Evolutionary conservation across 2,888 invertebrate genomes (phyloP).

Genomic region (Thera obeliscata): DNA sequence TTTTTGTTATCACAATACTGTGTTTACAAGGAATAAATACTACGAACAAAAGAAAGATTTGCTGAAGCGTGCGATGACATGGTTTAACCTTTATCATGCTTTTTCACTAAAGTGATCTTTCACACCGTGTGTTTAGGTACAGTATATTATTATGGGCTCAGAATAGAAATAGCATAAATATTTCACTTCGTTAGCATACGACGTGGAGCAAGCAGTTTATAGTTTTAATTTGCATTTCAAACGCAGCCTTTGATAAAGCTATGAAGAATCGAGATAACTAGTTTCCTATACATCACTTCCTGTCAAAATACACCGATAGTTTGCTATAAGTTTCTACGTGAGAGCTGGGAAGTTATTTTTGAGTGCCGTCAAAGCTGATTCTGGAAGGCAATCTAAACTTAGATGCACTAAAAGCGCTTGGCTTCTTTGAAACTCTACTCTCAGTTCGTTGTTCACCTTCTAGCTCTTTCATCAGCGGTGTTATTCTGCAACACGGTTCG

Average conservation of each 20-base stretch:
- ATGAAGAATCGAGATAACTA: constrained; percentile 27
- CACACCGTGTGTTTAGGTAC: constrained; percentile 26
- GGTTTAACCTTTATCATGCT: too few species aligned
- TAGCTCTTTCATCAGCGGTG: too few species aligned
- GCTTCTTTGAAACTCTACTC: not conserved
- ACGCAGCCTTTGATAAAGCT: constrained; percentile 44
- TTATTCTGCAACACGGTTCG: too few species aligned
- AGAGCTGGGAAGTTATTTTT: constrained; percentile 5
- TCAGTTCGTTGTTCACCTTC: too few species aligned
- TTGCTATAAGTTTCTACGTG: not conserved
- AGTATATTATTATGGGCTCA: constrained; percentile 13
- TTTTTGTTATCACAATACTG: too few species aligned
- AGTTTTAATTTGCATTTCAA: constrained; percentile 49
- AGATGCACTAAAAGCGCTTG: not conserved
- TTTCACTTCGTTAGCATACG: constrained; percentile 45
- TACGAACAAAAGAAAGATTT: too few species aligned
- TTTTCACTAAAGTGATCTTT: not conserved
- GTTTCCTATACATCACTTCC: constrained; percentile 13
- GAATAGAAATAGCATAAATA: constrained; percentile 36
- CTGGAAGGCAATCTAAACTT: not conserved
- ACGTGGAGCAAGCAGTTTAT: constrained; percentile 44
- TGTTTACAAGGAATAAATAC: too few species aligned
- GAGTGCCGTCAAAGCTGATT: not conserved
- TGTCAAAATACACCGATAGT: not conserved
- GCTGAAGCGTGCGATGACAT: too few species aligned